Conservation (phyloP, 2,797 vertebrate genomes). For the Molothrus ater region DNA sequence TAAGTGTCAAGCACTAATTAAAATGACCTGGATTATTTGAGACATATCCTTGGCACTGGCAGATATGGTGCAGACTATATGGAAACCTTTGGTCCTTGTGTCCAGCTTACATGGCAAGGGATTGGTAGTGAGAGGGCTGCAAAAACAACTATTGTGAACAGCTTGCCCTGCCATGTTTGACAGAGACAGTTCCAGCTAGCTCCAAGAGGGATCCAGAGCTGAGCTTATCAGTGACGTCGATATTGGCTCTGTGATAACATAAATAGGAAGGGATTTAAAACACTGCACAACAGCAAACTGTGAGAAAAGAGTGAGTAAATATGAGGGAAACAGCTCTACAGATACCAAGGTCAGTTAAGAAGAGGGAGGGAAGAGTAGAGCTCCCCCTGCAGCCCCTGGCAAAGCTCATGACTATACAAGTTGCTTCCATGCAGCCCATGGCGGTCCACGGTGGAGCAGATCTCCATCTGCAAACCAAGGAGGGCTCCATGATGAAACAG, state of each 20-base stretch:
- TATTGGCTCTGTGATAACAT: not conserved
- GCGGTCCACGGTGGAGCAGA: not conserved
- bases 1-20: not conserved
- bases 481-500: not conserved
- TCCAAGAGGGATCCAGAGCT: not conserved
- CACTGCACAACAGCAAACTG: not conserved
- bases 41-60: not conserved
- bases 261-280: not conserved
- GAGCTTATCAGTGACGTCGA: not conserved
- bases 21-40: not conserved
- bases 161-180: not conserved
- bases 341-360: not conserved
- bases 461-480: not conserved
- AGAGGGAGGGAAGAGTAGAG: not conserved
- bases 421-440: too few species aligned
- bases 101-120: rapidly evolving
- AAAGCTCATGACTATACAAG: not conserved
- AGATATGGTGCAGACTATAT: not conserved
- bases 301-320: not conserved
- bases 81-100: not conserved
- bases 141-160: not conserved
- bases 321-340: not conserved
- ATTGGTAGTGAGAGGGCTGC: not conserved
- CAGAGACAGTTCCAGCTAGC: not conserved
- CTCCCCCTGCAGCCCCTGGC: rapidly evolving